phyloP scores from a whole-genome alignment of 2,888 invertebrate genomes.

The Strigamia transsilvanica region DNA sequence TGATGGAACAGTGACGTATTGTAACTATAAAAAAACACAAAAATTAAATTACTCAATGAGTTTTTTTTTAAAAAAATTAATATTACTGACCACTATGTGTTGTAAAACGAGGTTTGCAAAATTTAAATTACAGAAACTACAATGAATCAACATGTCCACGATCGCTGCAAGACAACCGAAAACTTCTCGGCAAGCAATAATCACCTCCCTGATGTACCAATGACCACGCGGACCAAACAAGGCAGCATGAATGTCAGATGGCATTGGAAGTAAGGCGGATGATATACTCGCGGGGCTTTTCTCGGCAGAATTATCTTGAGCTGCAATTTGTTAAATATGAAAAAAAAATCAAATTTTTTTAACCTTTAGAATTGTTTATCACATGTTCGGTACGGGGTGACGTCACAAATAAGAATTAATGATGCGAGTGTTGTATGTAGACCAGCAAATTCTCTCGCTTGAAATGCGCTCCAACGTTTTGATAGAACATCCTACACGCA shows the following conservation, averaged over 20 bases:
- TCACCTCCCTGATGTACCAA: constrained; percentile 63
- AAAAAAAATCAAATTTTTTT: too few relatives aligned
- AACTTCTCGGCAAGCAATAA: constrained; percentile 64
- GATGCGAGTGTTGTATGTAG: constrained; percentile 65
- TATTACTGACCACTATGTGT: constrained; percentile 63
- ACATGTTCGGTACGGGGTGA: constrained; percentile 61
- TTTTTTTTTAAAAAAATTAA: not conserved
- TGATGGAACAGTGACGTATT: constrained; percentile 64
- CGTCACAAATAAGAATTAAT: constrained; percentile 65
- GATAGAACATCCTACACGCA: constrained; percentile 58
- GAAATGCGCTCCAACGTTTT: constrained; percentile 65
- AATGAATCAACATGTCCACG: constrained; percentile 64
- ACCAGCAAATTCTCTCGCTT: constrained; percentile 65
- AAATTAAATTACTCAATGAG: not conserved
- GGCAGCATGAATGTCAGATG: constrained; percentile 58
- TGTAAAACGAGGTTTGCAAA: constrained; percentile 63
- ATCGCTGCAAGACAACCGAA: constrained; percentile 59
- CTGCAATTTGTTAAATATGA: constrained; percentile 4
- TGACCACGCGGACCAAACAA: constrained; percentile 61
- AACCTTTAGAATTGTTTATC: constrained; percentile 57
- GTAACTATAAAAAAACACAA: constrained; percentile 60
- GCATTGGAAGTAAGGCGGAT: constrained; percentile 61
- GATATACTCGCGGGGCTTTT: constrained; percentile 54
- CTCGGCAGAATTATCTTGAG: constrained; percentile 26
- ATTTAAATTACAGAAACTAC: constrained; percentile 62